phyloP scores from a whole-genome alignment of 2,797 vertebrate species.

The Acanthopagrus latus region DNA sequence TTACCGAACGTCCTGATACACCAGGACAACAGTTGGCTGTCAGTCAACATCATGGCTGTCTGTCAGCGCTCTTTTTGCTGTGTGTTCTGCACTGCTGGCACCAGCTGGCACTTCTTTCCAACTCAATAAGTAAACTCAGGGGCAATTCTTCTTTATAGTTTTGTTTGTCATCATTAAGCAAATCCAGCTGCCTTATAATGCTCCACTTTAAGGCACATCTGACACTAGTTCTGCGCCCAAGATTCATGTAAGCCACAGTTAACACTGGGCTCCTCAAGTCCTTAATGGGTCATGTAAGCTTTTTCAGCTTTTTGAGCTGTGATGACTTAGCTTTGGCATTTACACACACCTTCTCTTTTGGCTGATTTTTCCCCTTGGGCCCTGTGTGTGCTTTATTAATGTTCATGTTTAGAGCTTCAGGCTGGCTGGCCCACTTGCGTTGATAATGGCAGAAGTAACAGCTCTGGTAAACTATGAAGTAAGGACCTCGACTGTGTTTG shows the following conservation, averaged over 20 bases:
- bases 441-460: constrained; percentile 44
- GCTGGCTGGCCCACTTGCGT: constrained; percentile 41
- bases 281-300: neutral
- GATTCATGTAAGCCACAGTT: neutral
- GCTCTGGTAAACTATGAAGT: constrained; percentile 38
- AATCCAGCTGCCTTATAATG: neutral
- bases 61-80: too few relatives aligned
- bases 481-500: neutral
- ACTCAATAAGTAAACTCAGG: too few relatives aligned
- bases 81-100: too few relatives aligned
- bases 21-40: too few relatives aligned
- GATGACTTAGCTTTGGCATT: constrained; percentile 11
- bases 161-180: neutral
- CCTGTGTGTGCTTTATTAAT: neutral
- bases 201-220: constrained; percentile 12
- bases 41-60: too few relatives aligned
- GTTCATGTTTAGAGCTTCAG: constrained; percentile 7
- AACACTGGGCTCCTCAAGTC: neutral
- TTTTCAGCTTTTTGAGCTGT: neutral
- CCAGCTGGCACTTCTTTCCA: too few relatives aligned
- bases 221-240: neutral
- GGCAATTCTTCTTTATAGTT: neutral
- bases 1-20: neutral
- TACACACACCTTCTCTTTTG: neutral
- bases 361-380: neutral